A percentile compares a stretch with the other conserved stretches of the same genome.
phyloP scores from a whole-genome alignment of 2,888 invertebrate species.

The Caradrina clavipalpis region DNA sequence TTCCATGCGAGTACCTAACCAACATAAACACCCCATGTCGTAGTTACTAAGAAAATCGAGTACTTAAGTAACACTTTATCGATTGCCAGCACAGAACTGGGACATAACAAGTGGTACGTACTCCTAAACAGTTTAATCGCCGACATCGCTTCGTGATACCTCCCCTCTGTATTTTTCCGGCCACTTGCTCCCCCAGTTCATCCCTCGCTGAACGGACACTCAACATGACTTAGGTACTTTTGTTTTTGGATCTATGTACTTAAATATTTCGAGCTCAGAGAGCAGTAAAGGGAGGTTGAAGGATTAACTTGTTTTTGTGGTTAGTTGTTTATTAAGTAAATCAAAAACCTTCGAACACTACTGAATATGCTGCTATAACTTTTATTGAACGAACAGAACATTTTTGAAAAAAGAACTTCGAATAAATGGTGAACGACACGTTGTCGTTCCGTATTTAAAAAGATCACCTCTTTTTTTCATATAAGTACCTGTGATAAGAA shows the following conservation, averaged over 20 bases:
- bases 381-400: too few relatives aligned
- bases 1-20: conserved; percentile 14
- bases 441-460: too few relatives aligned
- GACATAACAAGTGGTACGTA: conserved; percentile 63
- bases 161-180: conserved; percentile 75
- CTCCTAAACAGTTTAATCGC: conserved; percentile 68
- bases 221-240: conserved; percentile 60
- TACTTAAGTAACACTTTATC: conserved; percentile 50
- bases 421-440: too few relatives aligned
- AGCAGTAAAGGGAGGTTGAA: conserved; percentile 9
- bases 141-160: conserved; percentile 67
- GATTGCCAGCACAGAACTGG: conserved; percentile 57
- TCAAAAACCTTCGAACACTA: too few relatives aligned
- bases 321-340: too few relatives aligned
- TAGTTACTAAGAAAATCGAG: conserved; percentile 33
- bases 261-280: conserved; percentile 44
- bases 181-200: conserved; percentile 73
- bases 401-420: too few relatives aligned
- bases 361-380: too few relatives aligned
- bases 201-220: conserved; percentile 63
- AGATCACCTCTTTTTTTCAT: too few relatives aligned
- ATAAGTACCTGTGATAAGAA: too few relatives aligned
- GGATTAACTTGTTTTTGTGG: conserved; percentile 23
- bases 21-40: conserved; percentile 6
- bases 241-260: conserved; percentile 46